Evolutionary conservation across 2,888 invertebrate genomes (phyloP).

Genomic region (Drosophila paracracens): DNA sequence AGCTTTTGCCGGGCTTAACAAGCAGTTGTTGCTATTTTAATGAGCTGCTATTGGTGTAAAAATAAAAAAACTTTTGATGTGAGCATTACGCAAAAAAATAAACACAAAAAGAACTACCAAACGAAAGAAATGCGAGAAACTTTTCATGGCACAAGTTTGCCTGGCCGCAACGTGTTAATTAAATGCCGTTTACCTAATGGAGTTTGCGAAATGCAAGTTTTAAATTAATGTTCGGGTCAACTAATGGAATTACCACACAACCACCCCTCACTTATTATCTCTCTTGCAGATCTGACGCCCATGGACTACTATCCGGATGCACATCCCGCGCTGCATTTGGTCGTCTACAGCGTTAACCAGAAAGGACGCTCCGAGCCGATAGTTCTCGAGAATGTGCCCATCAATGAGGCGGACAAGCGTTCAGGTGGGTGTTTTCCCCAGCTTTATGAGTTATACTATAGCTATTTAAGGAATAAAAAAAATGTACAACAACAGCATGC

Average conservation of each 20-base stretch:
- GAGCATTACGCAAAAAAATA: conserved; percentile 51
- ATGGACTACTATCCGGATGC: conserved; percentile 84
- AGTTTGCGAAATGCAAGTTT: conserved; percentile 69
- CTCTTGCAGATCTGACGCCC: conserved; percentile 83
- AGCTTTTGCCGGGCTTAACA: conserved; percentile 24
- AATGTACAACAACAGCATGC: conserved; percentile 5
- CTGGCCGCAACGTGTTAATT: conserved; percentile 73
- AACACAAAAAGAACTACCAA: conserved; percentile 11
- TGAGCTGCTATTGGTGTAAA: conserved; percentile 68
- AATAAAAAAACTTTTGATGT: conserved; percentile 73
- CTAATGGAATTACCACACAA: conserved; percentile 43
- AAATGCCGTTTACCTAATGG: conserved; percentile 78
- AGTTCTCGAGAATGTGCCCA: conserved; percentile 93
- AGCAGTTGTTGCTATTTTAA: conserved; percentile 75
- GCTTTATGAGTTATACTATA: conserved; percentile 38
- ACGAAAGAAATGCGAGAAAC: conserved; percentile 37
- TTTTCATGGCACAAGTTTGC: conserved; percentile 68
- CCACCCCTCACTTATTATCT: background rate
- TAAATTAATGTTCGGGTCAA: conserved; percentile 70
- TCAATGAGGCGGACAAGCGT: conserved; percentile 94
- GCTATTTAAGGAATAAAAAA: conserved; percentile 8
- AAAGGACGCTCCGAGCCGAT: conserved; percentile 94
- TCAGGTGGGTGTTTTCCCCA: conserved; percentile 87
- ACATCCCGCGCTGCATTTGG: conserved; percentile 89
- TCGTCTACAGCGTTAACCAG: conserved; percentile 93